Evolutionary conservation across 2,888 invertebrate genomes (phyloP), one percentile per base, ranked within the genome.

Genomic region (Dicranocentrus wangi): DNA sequence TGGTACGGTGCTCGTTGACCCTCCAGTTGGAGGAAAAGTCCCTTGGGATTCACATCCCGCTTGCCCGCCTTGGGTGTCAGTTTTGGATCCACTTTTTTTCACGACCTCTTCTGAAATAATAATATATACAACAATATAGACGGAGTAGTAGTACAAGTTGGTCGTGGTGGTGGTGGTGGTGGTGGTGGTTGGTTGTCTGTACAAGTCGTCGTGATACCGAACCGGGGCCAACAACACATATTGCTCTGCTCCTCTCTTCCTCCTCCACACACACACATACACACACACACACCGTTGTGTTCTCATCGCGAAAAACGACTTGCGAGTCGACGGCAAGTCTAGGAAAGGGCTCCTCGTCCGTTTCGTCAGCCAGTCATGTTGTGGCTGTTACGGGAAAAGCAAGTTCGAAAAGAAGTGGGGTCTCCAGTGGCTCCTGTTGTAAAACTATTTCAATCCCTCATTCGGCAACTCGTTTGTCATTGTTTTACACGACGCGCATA

Each of bases 21-120:
- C 84, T 83, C 83, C 84, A 85, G 85, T 85, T 82, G 71, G 66
- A 78, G 81, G 71, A 79, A 73, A 73, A 81, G 81, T 81, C 85
- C 84, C 85, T 79, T 69, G 81, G 82, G 83, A 85, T 84, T 73
- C 76, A 80, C 82, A 84, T 82, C 83, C 82, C 65, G 55, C 58
- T 65, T 75, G 61, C 79, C 71, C 55, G 61, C 79, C 71, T 23
- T 78, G 47, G 72, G 55, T 72, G 80, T 60, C 80, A 72, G 58
- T 21, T 58, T 19, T 10, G 70, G 42, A 63, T 70, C 66, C 65
- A 17, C 42, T 80, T 65, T 19, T 61, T 39, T 51, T 66, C 42
- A 8, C n/a, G n/a, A n/a, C n/a, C n/a, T n/a, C n/a, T n/a, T n/a
- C n/a, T n/a, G n/a, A n/a, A n/a, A n/a, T n/a, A n/a, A n/a, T n/a